Evolutionary conservation across 2,888 invertebrate genomes (phyloP).

Genomic region (Vannuccia rotundouncinata): DNA sequence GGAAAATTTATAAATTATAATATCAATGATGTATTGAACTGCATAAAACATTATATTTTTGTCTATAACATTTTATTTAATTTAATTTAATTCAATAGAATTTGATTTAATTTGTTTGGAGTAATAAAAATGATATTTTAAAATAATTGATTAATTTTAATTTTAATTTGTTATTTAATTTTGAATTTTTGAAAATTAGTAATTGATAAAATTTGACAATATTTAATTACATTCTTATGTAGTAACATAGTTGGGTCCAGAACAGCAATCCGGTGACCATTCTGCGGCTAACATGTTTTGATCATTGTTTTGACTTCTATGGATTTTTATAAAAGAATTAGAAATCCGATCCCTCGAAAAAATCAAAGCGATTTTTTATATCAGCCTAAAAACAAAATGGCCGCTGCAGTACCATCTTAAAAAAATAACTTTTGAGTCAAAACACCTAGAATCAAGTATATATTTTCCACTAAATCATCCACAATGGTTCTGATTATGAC

Average conservation of each 20-base stretch:
- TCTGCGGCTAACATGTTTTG: neutral
- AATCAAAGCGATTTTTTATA: neutral
- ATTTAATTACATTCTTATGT: too few species aligned
- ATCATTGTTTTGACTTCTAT: neutral
- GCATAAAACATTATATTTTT: too few species aligned
- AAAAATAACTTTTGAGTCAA: neutral
- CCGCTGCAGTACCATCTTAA: neutral
- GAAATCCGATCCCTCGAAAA: neutral
- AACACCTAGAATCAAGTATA: conserved; percentile 21
- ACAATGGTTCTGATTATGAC: neutral
- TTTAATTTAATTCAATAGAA: too few species aligned
- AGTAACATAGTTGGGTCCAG: neutral
- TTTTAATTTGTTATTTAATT: too few species aligned
- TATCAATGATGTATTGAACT: too few species aligned
- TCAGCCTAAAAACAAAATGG: neutral
- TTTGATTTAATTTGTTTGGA: too few species aligned
- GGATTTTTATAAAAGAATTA: neutral
- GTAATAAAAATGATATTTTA: too few species aligned
- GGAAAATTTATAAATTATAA: too few species aligned
- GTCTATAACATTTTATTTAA: too few species aligned
- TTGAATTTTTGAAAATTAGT: too few species aligned
- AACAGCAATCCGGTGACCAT: neutral
- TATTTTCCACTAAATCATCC: neutral
- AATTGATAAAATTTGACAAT: too few species aligned
- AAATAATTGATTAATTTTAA: too few species aligned